A percentile compares a stretch with the other conserved stretches of the same genome.
Conservation (phyloP, 2,797 vertebrate genomes). For the Oreortyx pictus region DNA sequence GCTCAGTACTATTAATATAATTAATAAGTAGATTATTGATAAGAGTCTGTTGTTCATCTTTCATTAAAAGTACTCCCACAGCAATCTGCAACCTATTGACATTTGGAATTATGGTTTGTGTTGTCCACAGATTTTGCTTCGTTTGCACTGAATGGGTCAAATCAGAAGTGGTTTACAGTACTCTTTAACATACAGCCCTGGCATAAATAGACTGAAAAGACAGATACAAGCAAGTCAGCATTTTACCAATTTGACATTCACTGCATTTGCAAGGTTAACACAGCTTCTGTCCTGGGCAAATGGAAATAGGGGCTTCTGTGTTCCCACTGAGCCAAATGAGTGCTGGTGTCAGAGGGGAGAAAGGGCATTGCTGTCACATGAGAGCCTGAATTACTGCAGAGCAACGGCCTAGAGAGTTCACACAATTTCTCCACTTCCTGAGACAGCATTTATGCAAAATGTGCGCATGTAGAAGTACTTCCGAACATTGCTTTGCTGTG, state of each 20-base stretch:
- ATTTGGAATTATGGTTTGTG: conserved; percentile 26
- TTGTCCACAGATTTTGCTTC: conserved; percentile 39
- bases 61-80: conserved; percentile 34
- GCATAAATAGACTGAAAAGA: conserved; percentile 42
- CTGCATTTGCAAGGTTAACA: conserved; percentile 42
- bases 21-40: conserved; percentile 40
- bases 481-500: not conserved
- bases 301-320: not conserved
- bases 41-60: conserved; percentile 32
- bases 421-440: not conserved
- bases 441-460: conserved; percentile 12
- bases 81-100: conserved; percentile 5
- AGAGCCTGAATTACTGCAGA: not conserved
- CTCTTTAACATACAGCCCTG: conserved; percentile 24
- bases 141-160: conserved; percentile 29
- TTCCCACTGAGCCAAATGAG: not conserved
- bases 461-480: not conserved
- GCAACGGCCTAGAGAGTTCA: not conserved
- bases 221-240: conserved; percentile 27
- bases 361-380: not conserved
- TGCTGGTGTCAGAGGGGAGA: not conserved
- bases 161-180: conserved; percentile 29
- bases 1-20: conserved; percentile 12
- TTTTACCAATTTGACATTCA: conserved; percentile 35
- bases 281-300: not conserved